Conservation (phyloP, 2,888 invertebrate species). For the Apamea anceps region DNA sequence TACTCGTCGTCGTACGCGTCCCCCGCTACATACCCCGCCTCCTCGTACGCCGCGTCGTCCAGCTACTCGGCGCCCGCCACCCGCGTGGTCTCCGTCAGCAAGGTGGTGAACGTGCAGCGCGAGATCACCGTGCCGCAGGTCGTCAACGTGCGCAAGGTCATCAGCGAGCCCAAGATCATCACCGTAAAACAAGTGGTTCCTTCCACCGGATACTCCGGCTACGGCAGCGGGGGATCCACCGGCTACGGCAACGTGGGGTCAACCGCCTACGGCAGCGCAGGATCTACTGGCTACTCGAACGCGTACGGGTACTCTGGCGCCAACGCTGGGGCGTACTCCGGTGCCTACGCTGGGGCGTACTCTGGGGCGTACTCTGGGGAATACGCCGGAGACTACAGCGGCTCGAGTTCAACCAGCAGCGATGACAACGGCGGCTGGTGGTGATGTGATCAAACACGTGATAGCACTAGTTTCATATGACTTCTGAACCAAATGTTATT, state of each 20-base stretch:
- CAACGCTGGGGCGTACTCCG: constrained; percentile 10
- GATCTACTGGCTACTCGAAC: constrained; percentile 14
- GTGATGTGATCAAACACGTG: constrained; percentile 27
- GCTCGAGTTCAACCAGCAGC: neutral
- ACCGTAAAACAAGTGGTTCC: constrained; percentile 61
- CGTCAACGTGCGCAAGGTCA: constrained; percentile 61
- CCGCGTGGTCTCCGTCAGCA: constrained; percentile 49
- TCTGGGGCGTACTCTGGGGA: constrained; percentile 36
- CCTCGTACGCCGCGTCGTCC: constrained; percentile 33
- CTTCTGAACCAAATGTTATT: constrained; percentile 1
- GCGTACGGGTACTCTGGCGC: constrained; percentile 22
- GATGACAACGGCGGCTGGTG: constrained; percentile 33
- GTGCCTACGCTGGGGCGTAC: constrained; percentile 30
- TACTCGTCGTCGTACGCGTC: constrained; percentile 31
- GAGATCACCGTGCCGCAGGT: constrained; percentile 63
- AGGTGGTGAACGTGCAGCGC: constrained; percentile 65
- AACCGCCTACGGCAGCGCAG: neutral
- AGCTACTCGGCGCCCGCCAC: constrained; percentile 45
- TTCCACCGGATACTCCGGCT: constrained; percentile 49
- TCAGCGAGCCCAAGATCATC: constrained; percentile 61
- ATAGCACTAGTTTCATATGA: neutral
- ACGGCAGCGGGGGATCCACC: constrained; percentile 39
- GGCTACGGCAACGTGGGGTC: constrained; percentile 19
- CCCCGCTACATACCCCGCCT: constrained; percentile 23
- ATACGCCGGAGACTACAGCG: constrained; percentile 16